Evolutionary conservation across 2,113 vertebrate genomes (phyloP), one percentile per base, ranked within the genome.

Genomic region (Monopterus albus): DNA sequence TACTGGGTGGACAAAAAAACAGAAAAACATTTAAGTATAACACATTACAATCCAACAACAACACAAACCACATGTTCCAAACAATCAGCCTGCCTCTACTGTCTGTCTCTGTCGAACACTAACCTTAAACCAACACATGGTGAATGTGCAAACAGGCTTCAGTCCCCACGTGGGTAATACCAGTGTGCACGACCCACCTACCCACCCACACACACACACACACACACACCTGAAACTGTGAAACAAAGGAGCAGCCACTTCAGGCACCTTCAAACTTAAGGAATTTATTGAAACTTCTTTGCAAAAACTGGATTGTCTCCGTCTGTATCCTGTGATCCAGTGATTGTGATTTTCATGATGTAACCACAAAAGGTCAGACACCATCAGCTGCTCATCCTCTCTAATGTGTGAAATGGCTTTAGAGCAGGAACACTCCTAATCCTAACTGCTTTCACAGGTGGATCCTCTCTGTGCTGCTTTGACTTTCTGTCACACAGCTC

Each of bases 391-490:
- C 67, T 31, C 23, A 0, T 56, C 38, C 9, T n/a, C 23, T 33
- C n/a, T 53, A 43, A 69, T 53, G 23, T 40, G 64, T 55, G 62
- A 62, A 68, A 51, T 25, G 56, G 42, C 47, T 55, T 53, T 50
- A 65, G 46, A 73, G 66, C 49, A 6, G 23, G 43, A 36, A 47
- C 76, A 61, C 68, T 82, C 45, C 47, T 65, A 38, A 75, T 66
- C 68, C 72, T 82, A 36, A 63, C 68, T 31, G 50, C 35, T 61
- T 66, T 72, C 63, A 50, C 53, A 56, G 75, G 64, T 45, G 8
- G 55, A 61, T 57, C 57, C 51, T 74, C 36, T 11, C 21, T 18
- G 47, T 31, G 56, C 33, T 35, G 26, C 23, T 8, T 6, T 72
- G 62, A 76, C 71, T 56, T 39, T 51, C 51, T 59, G 51, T 64